Conservation (phyloP, 1,140 invertebrate genomes). For the Rhizoglyphus robini region DNA sequence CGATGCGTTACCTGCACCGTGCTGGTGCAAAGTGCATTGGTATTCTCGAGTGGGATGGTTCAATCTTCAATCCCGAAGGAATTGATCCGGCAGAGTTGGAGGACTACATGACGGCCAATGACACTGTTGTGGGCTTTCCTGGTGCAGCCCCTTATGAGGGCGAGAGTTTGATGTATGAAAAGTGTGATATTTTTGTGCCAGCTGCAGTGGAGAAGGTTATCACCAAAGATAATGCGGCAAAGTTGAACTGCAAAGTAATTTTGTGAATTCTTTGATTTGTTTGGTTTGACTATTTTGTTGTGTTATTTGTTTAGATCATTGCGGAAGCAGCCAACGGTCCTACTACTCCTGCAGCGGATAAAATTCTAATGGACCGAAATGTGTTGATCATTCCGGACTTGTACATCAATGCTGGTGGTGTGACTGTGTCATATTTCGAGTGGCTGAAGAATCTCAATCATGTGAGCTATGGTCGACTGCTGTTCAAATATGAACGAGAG, state of each 20-base stretch:
- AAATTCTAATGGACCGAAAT: constrained; percentile 84
- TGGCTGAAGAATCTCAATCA: too few relatives aligned
- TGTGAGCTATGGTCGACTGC: too few relatives aligned
- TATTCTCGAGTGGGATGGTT: too few relatives aligned
- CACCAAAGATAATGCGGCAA: constrained; percentile 75
- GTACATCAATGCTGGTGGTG: too few relatives aligned
- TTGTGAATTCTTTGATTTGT: constrained; percentile 51
- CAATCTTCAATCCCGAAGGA: constrained; percentile 80
- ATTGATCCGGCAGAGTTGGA: constrained; percentile 77
- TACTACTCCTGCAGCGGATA: constrained; percentile 90
- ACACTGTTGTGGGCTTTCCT: constrained; percentile 85
- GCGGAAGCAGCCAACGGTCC: too few relatives aligned
- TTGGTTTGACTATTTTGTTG: too few relatives aligned
- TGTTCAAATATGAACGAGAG: too few relatives aligned
- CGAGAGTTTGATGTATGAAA: too few relatives aligned
- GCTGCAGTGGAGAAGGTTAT: constrained; percentile 96
- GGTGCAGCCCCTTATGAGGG: constrained; percentile 67
- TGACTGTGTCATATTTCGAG: constrained; percentile 99
- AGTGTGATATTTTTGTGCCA: constrained; percentile 94
- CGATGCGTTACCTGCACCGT: constrained; percentile 85
- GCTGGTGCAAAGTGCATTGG: constrained; percentile 90
- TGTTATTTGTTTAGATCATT: too few relatives aligned
- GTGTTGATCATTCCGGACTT: constrained; percentile 96
- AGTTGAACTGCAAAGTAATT: constrained; percentile 71
- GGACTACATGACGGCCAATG: constrained; percentile 53